Evolutionary conservation across 2,888 invertebrate species (phyloP), one percentile per base, ranked within the genome.

Genomic region (Ichneumoninae sp.): DNA sequence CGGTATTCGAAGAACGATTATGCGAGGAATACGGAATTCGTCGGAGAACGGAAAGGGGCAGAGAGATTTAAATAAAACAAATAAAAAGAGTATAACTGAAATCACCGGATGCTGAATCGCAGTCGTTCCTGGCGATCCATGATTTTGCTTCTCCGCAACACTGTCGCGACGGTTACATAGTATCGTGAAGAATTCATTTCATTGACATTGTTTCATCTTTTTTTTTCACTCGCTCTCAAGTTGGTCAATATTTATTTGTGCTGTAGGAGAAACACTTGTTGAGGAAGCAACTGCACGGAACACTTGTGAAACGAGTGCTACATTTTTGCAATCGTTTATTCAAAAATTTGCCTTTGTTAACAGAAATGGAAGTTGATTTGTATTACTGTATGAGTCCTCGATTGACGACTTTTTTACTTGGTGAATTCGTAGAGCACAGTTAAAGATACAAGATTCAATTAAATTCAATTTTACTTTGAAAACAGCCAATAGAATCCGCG

Each of bases 1-100:
- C 78, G 84, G 81, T 79, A 84, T 81, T 78, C 70, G 78, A 74
- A 57, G 54, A 84, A 84, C 57, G 70, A 84, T 81, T 78, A 33
- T 62, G 74, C 84, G 60, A 74, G 65, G 69, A 84, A 84, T 81
- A 84, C 84, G 84, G 75, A 79, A 84, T 44, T 69, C 33, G 77
- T 68, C 66, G 84, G 79, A 22, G 50, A 40, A 60, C 75, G 84
- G 60, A 30, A 26, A 78, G 69, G 66, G 47, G 65, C 36, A 47
- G 22, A 70, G 68, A 66, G 54, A 52, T 69, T 40, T 40, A 65
- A 52, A 68, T 44, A 40, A 47, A 62, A 33, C 13, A 44, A 36
- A 57, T 10, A 16, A 60, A 19, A 3, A 75, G 69, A 57, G 13
- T 47, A 22, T 79, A 78, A 82, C 70, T 81, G 71, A 75, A 79